Conservation (phyloP, 2,888 invertebrate genomes). For the Terebella lapidaria region DNA sequence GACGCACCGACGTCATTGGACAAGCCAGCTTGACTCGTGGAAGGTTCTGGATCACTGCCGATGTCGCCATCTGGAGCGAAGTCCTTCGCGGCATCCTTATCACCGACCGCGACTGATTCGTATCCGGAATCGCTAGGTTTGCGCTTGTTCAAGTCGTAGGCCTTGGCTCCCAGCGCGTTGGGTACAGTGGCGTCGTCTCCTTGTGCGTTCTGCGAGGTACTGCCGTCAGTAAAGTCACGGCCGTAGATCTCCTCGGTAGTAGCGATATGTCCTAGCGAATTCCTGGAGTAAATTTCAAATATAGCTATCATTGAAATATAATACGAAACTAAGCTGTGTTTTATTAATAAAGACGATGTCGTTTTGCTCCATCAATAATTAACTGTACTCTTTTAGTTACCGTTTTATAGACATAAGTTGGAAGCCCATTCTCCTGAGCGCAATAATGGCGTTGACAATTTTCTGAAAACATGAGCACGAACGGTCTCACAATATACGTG, state of each 20-base stretch:
- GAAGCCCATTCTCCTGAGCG: slow-evolving; percentile 75
- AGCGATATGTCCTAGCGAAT: neutral
- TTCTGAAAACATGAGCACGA: slow-evolving; percentile 59
- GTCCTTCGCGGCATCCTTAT: neutral
- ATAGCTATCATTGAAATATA: no score
- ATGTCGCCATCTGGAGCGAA: neutral
- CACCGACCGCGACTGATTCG: neutral
- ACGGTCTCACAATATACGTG: neutral
- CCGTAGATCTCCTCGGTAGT: neutral
- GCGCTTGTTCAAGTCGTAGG: neutral
- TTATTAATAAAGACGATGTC: neutral
- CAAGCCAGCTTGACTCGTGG: no score
- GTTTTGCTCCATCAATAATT: neutral
- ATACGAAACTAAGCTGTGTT: no score
- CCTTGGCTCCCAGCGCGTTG: neutral
- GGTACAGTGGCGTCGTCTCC: neutral
- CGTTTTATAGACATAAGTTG: slow-evolving; percentile 19
- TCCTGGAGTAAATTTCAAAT: neutral
- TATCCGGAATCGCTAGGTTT: neutral
- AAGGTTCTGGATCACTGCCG: neutral
- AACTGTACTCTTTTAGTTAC: neutral
- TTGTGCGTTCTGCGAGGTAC: neutral
- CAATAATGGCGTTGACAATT: slow-evolving; percentile 81
- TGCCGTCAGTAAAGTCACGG: neutral
- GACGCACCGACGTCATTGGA: neutral